These are phyloP conservation scores for Contarinia nasturtii DNA, from an alignment of 1,140 invertebrate genomes.

Conservation along the genomic window DNA sequence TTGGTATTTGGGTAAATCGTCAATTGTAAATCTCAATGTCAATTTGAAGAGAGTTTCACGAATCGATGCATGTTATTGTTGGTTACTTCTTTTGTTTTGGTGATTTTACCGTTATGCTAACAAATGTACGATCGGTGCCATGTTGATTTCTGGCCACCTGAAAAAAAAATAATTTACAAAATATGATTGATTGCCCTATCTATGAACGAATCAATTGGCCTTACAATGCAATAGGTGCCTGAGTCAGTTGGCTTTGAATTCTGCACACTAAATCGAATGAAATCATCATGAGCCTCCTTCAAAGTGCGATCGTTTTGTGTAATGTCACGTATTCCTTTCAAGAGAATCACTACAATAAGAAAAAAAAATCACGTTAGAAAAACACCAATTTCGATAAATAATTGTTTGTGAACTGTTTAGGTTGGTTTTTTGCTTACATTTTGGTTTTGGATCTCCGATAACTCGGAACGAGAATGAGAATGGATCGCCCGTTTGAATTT, in stretches of 20 bases:
- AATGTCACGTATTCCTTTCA: slow-evolving; percentile 70
- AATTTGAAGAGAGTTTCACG: too few species aligned
- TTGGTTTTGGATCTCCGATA: slow-evolving; percentile 61
- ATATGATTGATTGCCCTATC: too few species aligned
- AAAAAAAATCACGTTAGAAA: background rate
- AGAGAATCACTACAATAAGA: slow-evolving; percentile 47
- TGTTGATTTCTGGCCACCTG: slow-evolving; percentile 80
- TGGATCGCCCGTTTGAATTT: slow-evolving; percentile 56
- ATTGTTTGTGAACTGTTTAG: too few species aligned
- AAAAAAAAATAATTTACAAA: too few species aligned
- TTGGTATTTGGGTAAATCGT: background rate
- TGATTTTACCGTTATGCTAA: slow-evolving; percentile 51
- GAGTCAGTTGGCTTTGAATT: slow-evolving; percentile 68
- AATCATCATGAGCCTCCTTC: slow-evolving; percentile 68
- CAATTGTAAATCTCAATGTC: too few species aligned
- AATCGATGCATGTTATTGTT: too few species aligned
- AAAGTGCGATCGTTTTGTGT: slow-evolving; percentile 53
- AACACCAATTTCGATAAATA: too few species aligned
- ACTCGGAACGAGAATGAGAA: slow-evolving; percentile 60
- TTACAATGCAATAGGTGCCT: slow-evolving; percentile 85
- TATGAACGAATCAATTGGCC: too few species aligned
- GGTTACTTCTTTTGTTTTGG: background rate
- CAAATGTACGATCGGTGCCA: slow-evolving; percentile 68
- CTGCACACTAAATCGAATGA: slow-evolving; percentile 69
- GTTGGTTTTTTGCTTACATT: slow-evolving; percentile 33